Conservation (phyloP, 2,888 invertebrate species). For the Ommatoiulus sabulosus region DNA sequence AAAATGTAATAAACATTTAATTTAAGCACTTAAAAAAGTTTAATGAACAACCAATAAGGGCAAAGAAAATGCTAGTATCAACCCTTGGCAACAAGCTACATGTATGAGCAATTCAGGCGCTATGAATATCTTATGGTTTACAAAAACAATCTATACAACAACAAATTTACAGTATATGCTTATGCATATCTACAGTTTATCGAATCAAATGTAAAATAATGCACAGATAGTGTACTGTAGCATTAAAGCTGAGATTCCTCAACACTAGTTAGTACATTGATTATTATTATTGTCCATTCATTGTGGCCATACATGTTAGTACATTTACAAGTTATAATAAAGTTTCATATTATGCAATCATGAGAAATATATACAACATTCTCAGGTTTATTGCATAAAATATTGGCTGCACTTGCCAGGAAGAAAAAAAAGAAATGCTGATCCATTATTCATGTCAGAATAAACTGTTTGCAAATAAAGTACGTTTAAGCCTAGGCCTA, state of each 20-base stretch:
- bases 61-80: not conserved
- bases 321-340: no score
- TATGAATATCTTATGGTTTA: no score
- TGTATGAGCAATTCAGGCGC: not conserved
- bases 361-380: not conserved
- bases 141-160: no score
- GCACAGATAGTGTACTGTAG: no score
- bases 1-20: not conserved
- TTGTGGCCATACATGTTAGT: no score
- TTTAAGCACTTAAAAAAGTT: not conserved
- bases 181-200: not conserved
- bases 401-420: conserved; percentile 14
- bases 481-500: not conserved
- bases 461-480: conserved; percentile 7
- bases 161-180: not conserved
- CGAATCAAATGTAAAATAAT: no score
- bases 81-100: not conserved
- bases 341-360: no score
- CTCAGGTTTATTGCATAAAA: not conserved
- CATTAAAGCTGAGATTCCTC: no score
- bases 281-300: no score
- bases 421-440: not conserved
- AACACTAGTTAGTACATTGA: no score
- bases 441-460: conserved; percentile 34
- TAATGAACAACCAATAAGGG: no score